Conservation (phyloP, 2,797 vertebrate species). For the Scolopax rusticola region DNA sequence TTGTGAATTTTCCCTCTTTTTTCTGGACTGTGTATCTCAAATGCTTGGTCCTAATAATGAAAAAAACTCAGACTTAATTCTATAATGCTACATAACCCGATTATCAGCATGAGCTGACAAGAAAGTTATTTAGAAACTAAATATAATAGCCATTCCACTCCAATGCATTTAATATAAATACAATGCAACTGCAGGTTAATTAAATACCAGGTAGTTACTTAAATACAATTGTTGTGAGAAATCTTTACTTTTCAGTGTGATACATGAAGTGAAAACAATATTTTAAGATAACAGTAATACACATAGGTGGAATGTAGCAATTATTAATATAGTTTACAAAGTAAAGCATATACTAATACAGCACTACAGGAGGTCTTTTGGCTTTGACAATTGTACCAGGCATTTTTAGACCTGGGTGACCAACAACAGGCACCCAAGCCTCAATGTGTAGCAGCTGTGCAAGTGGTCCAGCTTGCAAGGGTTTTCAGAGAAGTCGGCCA, state of each 20-base stretch:
- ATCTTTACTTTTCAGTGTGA: constrained; percentile 1
- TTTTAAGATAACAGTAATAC: background rate
- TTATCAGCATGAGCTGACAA: constrained; percentile 8
- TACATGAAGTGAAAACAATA: background rate
- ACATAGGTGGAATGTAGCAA: background rate
- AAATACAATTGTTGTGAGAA: constrained; percentile 22
- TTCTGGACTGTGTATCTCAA: background rate
- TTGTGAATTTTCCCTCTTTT: background rate
- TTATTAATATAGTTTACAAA: background rate
- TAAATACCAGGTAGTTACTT: constrained; percentile 26
- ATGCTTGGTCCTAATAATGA: background rate
- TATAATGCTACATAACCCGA: background rate
- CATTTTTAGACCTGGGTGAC: background rate
- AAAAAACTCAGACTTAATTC: background rate
- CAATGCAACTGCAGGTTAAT: background rate
- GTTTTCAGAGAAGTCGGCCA: background rate
- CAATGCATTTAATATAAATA: constrained; percentile 5
- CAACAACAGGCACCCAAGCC: background rate
- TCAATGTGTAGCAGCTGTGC: background rate
- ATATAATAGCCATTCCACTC: constrained; percentile 31
- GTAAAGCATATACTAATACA: background rate
- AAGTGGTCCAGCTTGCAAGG: background rate
- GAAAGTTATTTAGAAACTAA: constrained; percentile 32
- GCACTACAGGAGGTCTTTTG: background rate
- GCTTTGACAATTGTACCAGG: background rate